Percentiles rank a stretch among this genome's conserved stretches.
Conservation (phyloP, 1,140 invertebrate species). For the Pristionchus pacificus region DNA sequence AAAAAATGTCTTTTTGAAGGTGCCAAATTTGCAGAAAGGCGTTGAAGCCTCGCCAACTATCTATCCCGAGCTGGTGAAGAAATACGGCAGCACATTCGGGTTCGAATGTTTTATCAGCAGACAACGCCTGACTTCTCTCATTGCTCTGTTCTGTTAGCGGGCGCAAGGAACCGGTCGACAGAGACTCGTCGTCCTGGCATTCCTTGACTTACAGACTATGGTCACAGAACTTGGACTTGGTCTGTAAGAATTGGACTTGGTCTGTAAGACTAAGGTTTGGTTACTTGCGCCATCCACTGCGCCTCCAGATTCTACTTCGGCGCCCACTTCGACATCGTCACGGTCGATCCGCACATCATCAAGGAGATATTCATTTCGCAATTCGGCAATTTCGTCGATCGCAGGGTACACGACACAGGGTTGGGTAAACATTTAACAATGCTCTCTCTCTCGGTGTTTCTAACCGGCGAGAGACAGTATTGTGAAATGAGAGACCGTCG, state of each 20-base stretch:
- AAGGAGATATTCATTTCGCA: background rate
- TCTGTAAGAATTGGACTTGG: too few relatives aligned
- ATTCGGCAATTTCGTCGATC: background rate
- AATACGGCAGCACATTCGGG: background rate
- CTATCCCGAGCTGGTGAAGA: background rate
- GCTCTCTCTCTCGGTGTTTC: background rate
- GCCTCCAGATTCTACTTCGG: background rate
- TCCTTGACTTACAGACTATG: too few relatives aligned
- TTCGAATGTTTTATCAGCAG: background rate
- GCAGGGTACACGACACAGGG: background rate
- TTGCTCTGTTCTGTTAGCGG: too few relatives aligned
- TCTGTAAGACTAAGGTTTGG: too few relatives aligned
- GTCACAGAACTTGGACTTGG: too few relatives aligned
- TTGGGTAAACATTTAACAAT: background rate
- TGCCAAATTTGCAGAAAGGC: background rate
- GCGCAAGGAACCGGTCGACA: too few relatives aligned
- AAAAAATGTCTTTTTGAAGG: too few relatives aligned
- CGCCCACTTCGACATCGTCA: background rate
- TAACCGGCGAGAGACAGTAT: too few relatives aligned
- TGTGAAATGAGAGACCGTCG: too few relatives aligned
- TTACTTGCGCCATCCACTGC: too few relatives aligned
- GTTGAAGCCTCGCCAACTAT: background rate
- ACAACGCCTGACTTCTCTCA: background rate
- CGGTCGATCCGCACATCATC: background rate
- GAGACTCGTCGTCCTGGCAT: too few relatives aligned